A percentile compares a stretch with the other conserved stretches of the same genome.
Evolutionary conservation across 2,888 invertebrate genomes (phyloP).

Genomic region (Choreutis nemorana): DNA sequence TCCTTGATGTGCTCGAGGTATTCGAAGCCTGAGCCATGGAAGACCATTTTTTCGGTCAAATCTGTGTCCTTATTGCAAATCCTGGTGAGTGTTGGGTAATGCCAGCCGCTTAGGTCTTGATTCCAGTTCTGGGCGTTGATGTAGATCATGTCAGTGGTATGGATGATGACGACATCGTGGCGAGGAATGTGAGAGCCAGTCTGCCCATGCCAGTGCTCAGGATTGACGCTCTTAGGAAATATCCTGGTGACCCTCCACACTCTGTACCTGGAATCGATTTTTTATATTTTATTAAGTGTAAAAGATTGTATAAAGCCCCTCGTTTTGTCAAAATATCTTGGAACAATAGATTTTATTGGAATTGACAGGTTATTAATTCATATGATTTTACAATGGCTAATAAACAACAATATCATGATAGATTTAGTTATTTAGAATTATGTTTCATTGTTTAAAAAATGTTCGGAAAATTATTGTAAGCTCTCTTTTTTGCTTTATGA

Average conservation of each 20-base stretch:
- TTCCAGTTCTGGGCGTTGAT: no score
- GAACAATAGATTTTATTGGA: no score
- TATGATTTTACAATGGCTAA: no score
- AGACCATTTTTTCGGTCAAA: not conserved
- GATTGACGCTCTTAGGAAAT: slow-evolving; percentile 25
- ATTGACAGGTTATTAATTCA: no score
- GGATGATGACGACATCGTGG: slow-evolving; percentile 27
- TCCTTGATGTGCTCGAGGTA: slow-evolving; percentile 23
- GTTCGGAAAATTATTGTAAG: no score
- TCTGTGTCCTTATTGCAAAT: not conserved
- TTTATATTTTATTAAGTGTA: no score
- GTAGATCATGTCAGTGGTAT: slow-evolving; percentile 26
- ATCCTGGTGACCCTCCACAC: slow-evolving; percentile 26
- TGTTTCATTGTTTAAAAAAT: no score
- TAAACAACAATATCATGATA: no score
- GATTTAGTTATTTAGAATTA: no score
- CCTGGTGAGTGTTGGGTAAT: not conserved
- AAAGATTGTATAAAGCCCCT: no score
- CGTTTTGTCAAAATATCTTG: no score
- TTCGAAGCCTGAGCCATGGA: slow-evolving; percentile 27
- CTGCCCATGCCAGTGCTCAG: slow-evolving; percentile 36
- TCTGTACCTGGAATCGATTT: slow-evolving; percentile 24
- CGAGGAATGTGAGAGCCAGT: slow-evolving; percentile 26
- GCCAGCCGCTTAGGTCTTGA: not conserved
- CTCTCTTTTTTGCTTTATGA: no score